Evolutionary conservation across 1,140 invertebrate species (phyloP), one percentile per base, ranked within the genome.

Genomic region (Yoshiicerus persimilis): DNA sequence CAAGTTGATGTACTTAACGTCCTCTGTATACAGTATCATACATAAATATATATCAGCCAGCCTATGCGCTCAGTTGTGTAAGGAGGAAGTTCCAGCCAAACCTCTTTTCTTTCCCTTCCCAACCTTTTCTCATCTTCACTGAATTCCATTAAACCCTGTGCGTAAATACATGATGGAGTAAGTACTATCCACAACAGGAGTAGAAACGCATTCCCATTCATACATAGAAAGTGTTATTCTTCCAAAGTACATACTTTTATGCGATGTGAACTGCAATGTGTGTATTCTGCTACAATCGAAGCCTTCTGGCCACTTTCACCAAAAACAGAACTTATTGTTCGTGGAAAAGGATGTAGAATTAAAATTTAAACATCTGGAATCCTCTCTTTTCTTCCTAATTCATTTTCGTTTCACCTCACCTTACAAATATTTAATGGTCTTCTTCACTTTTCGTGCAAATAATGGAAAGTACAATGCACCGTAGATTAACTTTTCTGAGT

Each of bases 301-400:
- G 11, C 38, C 13, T 8, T 38, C 75, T 56, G 47, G 47, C 47
- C 47, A 56, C 64, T 36, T 80, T n/a, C 8, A 38, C 75, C 34
- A n/a, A 34, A 77, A 77, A 30, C 70, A 77, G 4, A 36, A 34
- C 10, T 13, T 23, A 80, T 36, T 80, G 20, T 80, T 80, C 32
- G 16, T n/a, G n/a, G 30, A 36, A 80, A 80, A 80, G 75, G 75
- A 80, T 80, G 75, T 38, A 20, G 32, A 80, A 80, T 80, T 80
- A 80, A 80, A 80, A 80, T 36, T 80, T 80, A 80, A 80, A 80
- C 75, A 80, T 80, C 75, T 80, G 75, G 75, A 80, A 38, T 80
- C 75, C 75, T 32, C 41, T 70, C 25, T 20, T 80, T 36, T 80
- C 75, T 80, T 34, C 32, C 34, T 80, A 80, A 80, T 80, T 80